These are phyloP conservation scores for Caenorhabditis japonica DNA, from an alignment of 2,888 invertebrate genomes.

Conservation along the genomic window DNA sequence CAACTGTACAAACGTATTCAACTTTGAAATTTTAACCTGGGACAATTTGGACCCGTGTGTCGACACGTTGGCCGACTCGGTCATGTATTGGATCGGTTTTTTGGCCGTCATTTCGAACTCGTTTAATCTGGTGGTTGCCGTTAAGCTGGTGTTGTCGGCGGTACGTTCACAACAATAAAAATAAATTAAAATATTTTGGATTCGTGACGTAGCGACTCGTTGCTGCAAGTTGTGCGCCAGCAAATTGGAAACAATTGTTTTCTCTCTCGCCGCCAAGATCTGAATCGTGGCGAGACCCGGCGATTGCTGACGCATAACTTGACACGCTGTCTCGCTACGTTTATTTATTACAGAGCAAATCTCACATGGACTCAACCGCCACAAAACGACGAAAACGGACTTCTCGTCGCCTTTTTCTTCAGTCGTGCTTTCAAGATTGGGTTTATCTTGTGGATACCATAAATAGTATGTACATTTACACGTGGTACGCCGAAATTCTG, in stretches of 20 bases:
- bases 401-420: conserved; percentile 33
- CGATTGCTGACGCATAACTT: too few species aligned
- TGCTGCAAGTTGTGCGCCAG: too few species aligned
- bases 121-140: conserved; percentile 38
- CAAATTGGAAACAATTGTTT: too few species aligned
- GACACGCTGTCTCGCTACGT: too few species aligned
- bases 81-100: conserved; percentile 42
- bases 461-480: conserved; percentile 54
- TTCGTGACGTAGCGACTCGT: too few species aligned
- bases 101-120: conserved; percentile 41
- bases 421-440: conserved; percentile 52
- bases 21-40: conserved; percentile 47
- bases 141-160: conserved; percentile 35
- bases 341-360: conserved; percentile 30
- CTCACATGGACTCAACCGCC: conserved; percentile 30
- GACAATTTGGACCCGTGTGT: conserved; percentile 49
- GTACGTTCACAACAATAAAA: too few species aligned
- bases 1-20: conserved; percentile 44
- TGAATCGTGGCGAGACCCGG: too few species aligned
- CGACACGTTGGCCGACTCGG: conserved; percentile 23
- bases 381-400: conserved; percentile 33
- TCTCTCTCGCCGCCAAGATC: too few species aligned
- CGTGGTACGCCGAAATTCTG: conserved; percentile 15
- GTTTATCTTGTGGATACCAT: conserved; percentile 45
- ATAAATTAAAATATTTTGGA: too few species aligned